Base-by-base conservation (phyloP, 2,888 invertebrate species). In the Phaonia tiefii region DNA sequence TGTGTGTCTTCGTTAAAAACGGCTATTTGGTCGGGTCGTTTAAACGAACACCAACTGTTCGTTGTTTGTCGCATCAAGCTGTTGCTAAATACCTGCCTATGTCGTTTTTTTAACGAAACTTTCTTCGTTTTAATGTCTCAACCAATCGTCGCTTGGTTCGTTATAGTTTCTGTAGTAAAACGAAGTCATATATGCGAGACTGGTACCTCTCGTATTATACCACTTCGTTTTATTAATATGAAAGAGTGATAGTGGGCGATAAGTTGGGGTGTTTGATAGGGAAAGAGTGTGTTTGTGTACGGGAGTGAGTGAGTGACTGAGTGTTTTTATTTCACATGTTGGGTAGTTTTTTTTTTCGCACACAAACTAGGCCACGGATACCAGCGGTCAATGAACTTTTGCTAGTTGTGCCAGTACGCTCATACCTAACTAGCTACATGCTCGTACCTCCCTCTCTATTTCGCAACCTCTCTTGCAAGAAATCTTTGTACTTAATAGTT, bases 361-460 rank as follows among this genome's bases (percentile, higher is more conserved):
- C 81, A 84, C 85, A 87, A 90, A 89, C 86, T 90, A 89, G 90
- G 90, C 89, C 90, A 90, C 87, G 90, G 89, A 90, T 90, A 86
- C 86, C 86, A 85, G 81, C 89, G 90, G 90, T 89, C 90, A 88
- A 89, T 90, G 90, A 89, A 89, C 90, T 89, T 87, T 5, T 31
- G 8, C 4, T 31, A 37, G 11, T 10, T 15, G 49, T 51, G 83
- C 86, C 81, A 82, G 4, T 20, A 63, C 39, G 20, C 63, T 22
- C 39, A 17, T 3, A 63, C 8, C 51, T 22, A 8, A 22, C 13
- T n/a, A 5, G 25, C 56, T 56, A 26, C 26, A 25, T 26, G 2
- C 56, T 11, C 63, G n/a, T 22, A 17, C 2, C 60, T 60, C 42
- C 10, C 20, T 20, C 20, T 10, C 42, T 25, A 1, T 25, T 26